Conservation (phyloP, 2,797 vertebrate species). For the Buphagus erythrorhynchus region DNA sequence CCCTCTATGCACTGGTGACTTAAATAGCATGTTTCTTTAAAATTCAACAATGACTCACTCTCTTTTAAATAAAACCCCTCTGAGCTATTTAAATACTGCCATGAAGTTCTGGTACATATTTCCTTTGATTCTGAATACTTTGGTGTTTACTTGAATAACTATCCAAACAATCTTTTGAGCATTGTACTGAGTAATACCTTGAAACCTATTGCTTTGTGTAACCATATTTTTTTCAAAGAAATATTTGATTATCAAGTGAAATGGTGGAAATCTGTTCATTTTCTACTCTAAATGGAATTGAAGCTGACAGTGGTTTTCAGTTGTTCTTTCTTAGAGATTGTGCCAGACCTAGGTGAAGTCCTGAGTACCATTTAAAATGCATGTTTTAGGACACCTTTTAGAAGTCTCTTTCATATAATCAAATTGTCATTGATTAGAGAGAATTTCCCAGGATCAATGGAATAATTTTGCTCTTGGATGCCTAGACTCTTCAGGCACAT, state of each 20-base stretch:
- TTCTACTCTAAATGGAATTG: background rate
- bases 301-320: background rate
- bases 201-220: background rate
- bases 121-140: conserved; percentile 13
- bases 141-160: conserved; percentile 14
- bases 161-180: background rate
- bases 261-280: background rate
- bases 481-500: background rate
- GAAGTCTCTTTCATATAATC: background rate
- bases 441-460: background rate
- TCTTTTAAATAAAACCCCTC: conserved; percentile 57
- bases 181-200: background rate
- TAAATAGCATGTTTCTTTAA: conserved; percentile 75
- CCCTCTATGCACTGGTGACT: conserved; percentile 58
- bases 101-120: conserved; percentile 10
- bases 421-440: background rate
- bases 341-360: background rate
- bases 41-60: conserved; percentile 72
- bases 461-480: background rate
- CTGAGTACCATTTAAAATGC: background rate
- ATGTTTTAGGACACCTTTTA: no score
- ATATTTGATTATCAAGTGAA: background rate
- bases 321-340: background rate
- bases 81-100: conserved; percentile 62
- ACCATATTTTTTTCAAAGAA: background rate